phyloP scores from a whole-genome alignment of 2,888 invertebrate genomes.

The Steinernema hermaphroditum region DNA sequence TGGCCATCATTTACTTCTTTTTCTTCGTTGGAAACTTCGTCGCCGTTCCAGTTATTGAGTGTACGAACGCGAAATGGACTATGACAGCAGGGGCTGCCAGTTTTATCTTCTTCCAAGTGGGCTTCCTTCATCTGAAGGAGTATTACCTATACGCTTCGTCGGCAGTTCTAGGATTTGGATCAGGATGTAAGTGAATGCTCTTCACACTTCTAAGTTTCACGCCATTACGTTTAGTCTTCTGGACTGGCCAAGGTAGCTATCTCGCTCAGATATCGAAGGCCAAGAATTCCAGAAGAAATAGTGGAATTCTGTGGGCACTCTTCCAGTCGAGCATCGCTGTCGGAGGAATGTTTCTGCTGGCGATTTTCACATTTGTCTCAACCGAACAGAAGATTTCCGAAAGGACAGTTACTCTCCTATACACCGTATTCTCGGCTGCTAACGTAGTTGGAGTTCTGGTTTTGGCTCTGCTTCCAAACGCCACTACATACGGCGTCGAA shows the following conservation, averaged over 20 bases:
- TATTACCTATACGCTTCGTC: constrained; percentile 53
- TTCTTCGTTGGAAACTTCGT: constrained; percentile 90
- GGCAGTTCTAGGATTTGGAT: constrained; percentile 58
- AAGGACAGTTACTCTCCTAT: constrained; percentile 72
- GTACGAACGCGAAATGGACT: constrained; percentile 82
- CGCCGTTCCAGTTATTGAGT: constrained; percentile 84
- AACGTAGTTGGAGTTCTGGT: constrained; percentile 75
- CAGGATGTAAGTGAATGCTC: constrained; percentile 48
- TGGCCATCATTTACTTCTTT: constrained; percentile 88
- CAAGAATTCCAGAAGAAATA: constrained; percentile 86
- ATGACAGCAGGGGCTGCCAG: constrained; percentile 82
- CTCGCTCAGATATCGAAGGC: constrained; percentile 85
- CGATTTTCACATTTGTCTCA: constrained; percentile 74
- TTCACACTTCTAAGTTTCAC: background rate
- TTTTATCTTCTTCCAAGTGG: constrained; percentile 81
- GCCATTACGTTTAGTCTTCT: constrained; percentile 73
- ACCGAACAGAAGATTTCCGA: constrained; percentile 47
- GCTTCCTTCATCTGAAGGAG: constrained; percentile 60
- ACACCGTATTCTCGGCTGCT: constrained; percentile 76
- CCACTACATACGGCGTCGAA: too few relatives aligned
- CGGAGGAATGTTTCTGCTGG: constrained; percentile 91
- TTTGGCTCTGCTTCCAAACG: constrained; percentile 65
- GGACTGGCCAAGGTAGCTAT: constrained; percentile 92
- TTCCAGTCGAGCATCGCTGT: constrained; percentile 83
- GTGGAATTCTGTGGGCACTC: constrained; percentile 95